Evolutionary conservation across 2,888 invertebrate genomes (phyloP).

Genomic region (Alviniconcha strummeri): DNA sequence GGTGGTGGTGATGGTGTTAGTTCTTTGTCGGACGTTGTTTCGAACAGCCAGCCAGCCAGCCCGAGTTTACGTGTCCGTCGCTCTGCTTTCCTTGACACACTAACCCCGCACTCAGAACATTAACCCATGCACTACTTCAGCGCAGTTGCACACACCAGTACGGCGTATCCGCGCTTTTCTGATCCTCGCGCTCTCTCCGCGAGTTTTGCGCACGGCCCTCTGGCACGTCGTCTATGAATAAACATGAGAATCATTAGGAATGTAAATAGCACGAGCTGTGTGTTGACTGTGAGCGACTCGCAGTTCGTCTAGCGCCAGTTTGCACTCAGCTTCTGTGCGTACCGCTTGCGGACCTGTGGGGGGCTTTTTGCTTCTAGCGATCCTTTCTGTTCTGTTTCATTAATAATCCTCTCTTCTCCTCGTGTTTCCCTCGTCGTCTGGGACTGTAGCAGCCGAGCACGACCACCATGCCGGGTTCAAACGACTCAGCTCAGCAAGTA

Average conservation of each 20-base stretch:
- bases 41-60: neutral
- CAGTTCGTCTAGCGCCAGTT: neutral
- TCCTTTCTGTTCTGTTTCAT: neutral
- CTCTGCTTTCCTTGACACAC: neutral
- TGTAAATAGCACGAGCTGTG: constrained; percentile 18
- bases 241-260: constrained; percentile 26
- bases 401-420: neutral
- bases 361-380: neutral
- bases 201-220: constrained; percentile 21
- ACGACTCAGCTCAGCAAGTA: constrained; percentile 58
- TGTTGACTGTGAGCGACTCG: too few relatives aligned
- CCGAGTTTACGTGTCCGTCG: neutral
- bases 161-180: neutral
- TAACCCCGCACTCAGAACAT: neutral
- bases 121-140: neutral
- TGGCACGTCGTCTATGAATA: constrained; percentile 22
- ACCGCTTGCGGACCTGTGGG: neutral
- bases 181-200: neutral
- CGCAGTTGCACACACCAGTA: neutral
- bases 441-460: neutral
- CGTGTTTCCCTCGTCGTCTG: neutral
- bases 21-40: neutral
- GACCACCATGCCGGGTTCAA: constrained; percentile 53
- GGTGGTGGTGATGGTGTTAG: neutral
- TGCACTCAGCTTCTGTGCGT: constrained; percentile 11